A percentile compares a stretch with the other conserved stretches of the same genome.
phyloP scores from a whole-genome alignment of 2,797 vertebrate species.

The Ateles fusciceps region DNA sequence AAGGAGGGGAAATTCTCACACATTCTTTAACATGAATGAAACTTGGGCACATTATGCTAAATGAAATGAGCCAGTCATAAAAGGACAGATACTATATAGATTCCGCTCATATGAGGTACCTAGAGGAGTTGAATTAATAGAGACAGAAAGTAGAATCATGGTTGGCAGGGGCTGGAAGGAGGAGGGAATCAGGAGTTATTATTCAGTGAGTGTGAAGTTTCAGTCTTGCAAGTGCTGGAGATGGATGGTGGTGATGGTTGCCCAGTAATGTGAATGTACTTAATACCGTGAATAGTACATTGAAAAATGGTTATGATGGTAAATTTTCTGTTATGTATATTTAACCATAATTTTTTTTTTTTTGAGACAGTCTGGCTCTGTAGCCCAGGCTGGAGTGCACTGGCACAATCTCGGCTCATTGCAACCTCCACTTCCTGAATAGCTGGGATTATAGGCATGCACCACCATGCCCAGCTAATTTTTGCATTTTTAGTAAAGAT shows the following conservation, averaged over 20 bases:
- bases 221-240: neutral
- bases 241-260: neutral
- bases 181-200: neutral
- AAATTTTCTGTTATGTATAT: neutral
- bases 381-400: too few relatives aligned
- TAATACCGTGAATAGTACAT: neutral
- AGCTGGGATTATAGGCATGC: too few relatives aligned
- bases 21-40: neutral
- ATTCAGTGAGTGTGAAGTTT: neutral
- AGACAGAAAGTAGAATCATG: neutral
- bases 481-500: too few relatives aligned
- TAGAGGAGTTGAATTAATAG: neutral
- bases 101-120: neutral
- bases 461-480: too few relatives aligned
- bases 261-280: neutral
- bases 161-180: neutral
- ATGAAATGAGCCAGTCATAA: neutral
- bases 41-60: neutral
- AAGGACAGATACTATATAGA: neutral
- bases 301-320: neutral
- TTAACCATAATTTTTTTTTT: neutral
- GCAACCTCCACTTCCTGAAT: too few relatives aligned
- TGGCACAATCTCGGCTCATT: too few relatives aligned
- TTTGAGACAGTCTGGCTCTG: neutral
- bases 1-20: too few relatives aligned